A percentile compares a stretch with the other conserved stretches of the same genome.
phyloP scores from a whole-genome alignment of 2,797 vertebrate genomes.

The Morelia viridis region DNA sequence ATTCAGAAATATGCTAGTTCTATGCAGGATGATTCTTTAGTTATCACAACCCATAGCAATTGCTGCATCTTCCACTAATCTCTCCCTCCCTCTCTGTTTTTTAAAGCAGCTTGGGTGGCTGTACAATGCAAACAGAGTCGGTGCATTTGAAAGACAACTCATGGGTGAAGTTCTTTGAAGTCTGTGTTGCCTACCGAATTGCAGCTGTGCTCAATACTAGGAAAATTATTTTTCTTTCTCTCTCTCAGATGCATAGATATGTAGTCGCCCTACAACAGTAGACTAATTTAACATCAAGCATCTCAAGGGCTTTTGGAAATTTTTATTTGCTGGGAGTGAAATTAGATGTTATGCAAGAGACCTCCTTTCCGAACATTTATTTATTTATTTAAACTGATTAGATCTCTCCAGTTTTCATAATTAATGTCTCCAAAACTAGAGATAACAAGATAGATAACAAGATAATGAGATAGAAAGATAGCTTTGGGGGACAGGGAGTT shows the following conservation, averaged over 20 bases:
- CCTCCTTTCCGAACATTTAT: not conserved
- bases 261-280: not conserved
- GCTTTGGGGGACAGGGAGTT: not conserved
- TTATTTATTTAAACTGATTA: not conserved
- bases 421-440: not conserved
- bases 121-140: not conserved
- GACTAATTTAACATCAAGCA: not conserved
- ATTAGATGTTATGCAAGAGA: not conserved
- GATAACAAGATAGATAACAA: not conserved
- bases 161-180: not conserved
- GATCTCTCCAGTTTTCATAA: not conserved
- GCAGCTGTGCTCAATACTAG: not conserved
- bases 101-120: not conserved
- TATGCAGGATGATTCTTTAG: not conserved
- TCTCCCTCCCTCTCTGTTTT: not conserved
- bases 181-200: not conserved
- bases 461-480: not conserved
- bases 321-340: not conserved
- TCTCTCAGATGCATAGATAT: not conserved
- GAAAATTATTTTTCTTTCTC: not conserved
- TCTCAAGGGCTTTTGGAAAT: not conserved
- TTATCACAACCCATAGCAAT: not conserved
- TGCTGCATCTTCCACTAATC: not conserved
- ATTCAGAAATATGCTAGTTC: not conserved
- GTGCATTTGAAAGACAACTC: slow-evolving; percentile 2